Evolutionary conservation across 1,140 invertebrate genomes (phyloP).

Genomic region (Lepidostoma basale): DNA sequence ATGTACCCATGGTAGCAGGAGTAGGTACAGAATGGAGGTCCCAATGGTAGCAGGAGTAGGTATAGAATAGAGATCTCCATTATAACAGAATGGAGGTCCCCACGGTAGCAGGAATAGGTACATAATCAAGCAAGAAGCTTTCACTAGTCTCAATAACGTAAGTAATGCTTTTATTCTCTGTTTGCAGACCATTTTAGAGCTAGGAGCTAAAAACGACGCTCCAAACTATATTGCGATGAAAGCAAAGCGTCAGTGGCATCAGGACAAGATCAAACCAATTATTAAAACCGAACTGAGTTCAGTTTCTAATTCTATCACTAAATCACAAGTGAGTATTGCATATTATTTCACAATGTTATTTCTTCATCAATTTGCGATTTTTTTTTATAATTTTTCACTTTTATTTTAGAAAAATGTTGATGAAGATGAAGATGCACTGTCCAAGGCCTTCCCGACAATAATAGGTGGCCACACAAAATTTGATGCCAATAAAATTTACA

Average conservation of each 20-base stretch:
- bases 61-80: too few relatives aligned
- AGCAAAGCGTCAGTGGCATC: conserved; percentile 69
- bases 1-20: too few relatives aligned
- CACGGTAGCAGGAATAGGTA: too few relatives aligned
- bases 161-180: conserved; percentile 42
- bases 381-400: too few relatives aligned
- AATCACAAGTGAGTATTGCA: background rate
- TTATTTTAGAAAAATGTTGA: conserved; percentile 5
- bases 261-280: conserved; percentile 63
- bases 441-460: conserved; percentile 39
- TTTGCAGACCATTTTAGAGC: conserved; percentile 92
- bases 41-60: too few relatives aligned
- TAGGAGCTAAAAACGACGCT: conserved; percentile 81
- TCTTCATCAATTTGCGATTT: too few relatives aligned
- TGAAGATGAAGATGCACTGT: conserved; percentile 31
- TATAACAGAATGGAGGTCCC: too few relatives aligned
- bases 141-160: too few relatives aligned
- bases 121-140: too few relatives aligned
- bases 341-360: too few relatives aligned
- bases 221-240: conserved; percentile 75
- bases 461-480: conserved; percentile 45
- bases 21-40: too few relatives aligned
- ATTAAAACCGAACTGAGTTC: conserved; percentile 51
- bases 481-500: conserved; percentile 48
- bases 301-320: conserved; percentile 38